Percentiles rank a stretch among this genome's conserved stretches.
These are phyloP conservation scores for Vanessa cardui DNA, from an alignment of 2,888 invertebrate genomes.

Conservation along the genomic window DNA sequence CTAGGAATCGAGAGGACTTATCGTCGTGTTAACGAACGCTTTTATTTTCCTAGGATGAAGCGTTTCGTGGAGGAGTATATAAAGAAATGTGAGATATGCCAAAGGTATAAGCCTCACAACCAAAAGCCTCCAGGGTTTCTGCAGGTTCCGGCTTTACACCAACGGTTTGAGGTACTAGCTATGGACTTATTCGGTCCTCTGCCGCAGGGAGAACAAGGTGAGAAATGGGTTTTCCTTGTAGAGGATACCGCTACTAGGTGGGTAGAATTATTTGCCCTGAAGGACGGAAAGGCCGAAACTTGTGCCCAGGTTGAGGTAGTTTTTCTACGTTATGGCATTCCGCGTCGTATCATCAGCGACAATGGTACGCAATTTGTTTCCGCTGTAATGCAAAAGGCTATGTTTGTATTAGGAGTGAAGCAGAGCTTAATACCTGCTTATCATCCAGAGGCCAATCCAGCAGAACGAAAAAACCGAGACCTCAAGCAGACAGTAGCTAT, in stretches of 20 bases:
- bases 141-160: not conserved
- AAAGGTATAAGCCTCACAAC: not conserved
- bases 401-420: not conserved
- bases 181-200: not conserved
- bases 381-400: not conserved
- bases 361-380: not conserved
- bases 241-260: not conserved
- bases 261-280: not conserved
- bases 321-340: not conserved
- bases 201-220: not conserved
- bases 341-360: not conserved
- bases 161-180: not conserved
- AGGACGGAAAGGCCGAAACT: not conserved
- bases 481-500: not conserved
- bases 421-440: not conserved
- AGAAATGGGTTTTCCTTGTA: not conserved
- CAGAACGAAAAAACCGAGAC: not conserved
- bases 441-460: not conserved
- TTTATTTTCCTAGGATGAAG: not conserved
- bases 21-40: slow-evolving; percentile 46
- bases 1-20: slow-evolving; percentile 45
- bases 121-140: not conserved
- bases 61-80: not conserved
- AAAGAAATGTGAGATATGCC: not conserved
- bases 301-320: not conserved